Evolutionary conservation across 1,140 invertebrate species (phyloP).

Genomic region (Bathynomus jamesi): DNA sequence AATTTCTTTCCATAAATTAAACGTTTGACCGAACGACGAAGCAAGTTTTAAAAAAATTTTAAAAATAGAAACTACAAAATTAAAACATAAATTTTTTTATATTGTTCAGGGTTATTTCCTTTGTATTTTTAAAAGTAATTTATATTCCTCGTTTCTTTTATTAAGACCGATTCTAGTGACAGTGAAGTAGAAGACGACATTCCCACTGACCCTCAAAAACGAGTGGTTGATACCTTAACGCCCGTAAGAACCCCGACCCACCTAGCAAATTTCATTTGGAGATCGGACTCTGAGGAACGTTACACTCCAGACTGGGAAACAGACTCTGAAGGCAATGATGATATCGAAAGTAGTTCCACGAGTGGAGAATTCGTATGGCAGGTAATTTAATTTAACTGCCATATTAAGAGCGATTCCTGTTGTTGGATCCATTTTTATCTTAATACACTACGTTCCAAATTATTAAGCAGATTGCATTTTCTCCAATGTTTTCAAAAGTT

Average conservation of each 20-base stretch:
- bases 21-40: too few relatives aligned
- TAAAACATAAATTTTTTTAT: too few relatives aligned
- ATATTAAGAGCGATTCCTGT: neutral
- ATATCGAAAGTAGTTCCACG: neutral
- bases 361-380: conserved; percentile 18
- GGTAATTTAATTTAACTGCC: neutral
- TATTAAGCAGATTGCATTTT: too few relatives aligned
- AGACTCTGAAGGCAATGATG: conserved; percentile 3
- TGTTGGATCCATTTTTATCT: too few relatives aligned
- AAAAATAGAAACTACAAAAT: too few relatives aligned
- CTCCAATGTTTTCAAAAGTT: too few relatives aligned
- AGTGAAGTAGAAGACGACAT: neutral
- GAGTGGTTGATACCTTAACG: neutral
- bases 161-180: neutral
- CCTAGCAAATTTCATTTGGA: neutral
- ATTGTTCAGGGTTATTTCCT: too few relatives aligned
- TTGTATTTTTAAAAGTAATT: too few relatives aligned
- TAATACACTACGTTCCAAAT: too few relatives aligned
- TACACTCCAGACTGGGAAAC: conserved; percentile 13
- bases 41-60: too few relatives aligned
- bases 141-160: too few relatives aligned
- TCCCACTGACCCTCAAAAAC: neutral
- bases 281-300: neutral
- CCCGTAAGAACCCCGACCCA: neutral
- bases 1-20: too few relatives aligned